Evolutionary conservation across 2,797 vertebrate genomes (phyloP).

Genomic region (Anguilla marmorata): DNA sequence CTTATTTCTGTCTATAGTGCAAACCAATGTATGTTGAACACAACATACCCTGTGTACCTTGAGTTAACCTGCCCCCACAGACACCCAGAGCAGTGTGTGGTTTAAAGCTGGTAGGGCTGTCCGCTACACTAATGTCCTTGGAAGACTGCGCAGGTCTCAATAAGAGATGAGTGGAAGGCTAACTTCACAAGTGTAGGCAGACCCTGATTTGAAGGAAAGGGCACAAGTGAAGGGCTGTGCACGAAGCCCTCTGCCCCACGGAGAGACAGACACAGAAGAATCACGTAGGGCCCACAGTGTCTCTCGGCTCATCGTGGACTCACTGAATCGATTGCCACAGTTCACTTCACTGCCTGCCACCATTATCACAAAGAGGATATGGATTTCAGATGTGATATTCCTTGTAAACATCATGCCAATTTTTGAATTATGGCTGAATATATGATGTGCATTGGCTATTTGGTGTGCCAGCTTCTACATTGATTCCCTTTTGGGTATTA

Average conservation of each 20-base stretch:
- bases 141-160: neutral
- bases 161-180: neutral
- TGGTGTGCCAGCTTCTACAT: neutral
- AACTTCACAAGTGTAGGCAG: neutral
- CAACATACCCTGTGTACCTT: neutral
- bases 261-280: neutral
- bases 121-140: neutral
- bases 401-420: neutral
- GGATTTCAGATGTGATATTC: neutral
- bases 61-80: neutral
- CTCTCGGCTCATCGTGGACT: neutral
- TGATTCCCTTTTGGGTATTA: constrained; percentile 1
- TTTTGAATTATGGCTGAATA: neutral
- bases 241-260: neutral
- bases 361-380: constrained; percentile 6
- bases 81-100: neutral
- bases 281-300: neutral
- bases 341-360: neutral
- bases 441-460: constrained; percentile 20
- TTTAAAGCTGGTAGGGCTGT: neutral
- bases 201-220: neutral
- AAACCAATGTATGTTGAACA: neutral
- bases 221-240: neutral
- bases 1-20: neutral
- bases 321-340: neutral